These are phyloP conservation scores for Metacarcinus magister DNA, from an alignment of 2,888 invertebrate genomes.

Conservation along the genomic window DNA sequence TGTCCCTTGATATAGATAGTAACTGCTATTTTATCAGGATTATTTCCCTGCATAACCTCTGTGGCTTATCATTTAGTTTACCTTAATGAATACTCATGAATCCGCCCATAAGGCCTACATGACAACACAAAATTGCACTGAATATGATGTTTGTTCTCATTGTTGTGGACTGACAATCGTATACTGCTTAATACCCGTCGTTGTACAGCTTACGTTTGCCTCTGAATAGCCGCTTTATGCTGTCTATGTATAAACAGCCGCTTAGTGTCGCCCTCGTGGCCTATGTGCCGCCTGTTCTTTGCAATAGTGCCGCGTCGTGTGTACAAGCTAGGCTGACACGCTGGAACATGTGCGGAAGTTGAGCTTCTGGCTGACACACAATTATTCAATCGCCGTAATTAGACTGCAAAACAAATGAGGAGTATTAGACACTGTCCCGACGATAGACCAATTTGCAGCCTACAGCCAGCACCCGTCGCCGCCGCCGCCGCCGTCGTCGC, in stretches of 20 bases:
- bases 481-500: too few relatives aligned
- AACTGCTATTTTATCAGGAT: not conserved
- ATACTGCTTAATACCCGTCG: not conserved
- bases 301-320: not conserved
- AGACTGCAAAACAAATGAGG: not conserved
- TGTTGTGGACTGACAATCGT: not conserved
- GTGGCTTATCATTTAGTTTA: conserved; percentile 10
- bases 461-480: not conserved
- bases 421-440: not conserved
- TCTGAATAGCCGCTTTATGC: not conserved
- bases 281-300: not conserved
- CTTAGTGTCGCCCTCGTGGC: not conserved
- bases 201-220: not conserved
- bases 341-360: not conserved
- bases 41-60: not conserved
- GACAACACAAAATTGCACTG: conserved; percentile 26
- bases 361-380: not conserved
- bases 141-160: not conserved
- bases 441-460: not conserved
- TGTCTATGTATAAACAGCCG: not conserved
- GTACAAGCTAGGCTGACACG: not conserved
- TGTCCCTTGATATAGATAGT: not conserved
- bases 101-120: not conserved
- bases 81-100: not conserved
- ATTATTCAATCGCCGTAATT: not conserved